Evolutionary conservation across 1,140 invertebrate genomes (phyloP), one percentile per base, ranked within the genome.

Genomic region (Oryzaephilus surinamensis): DNA sequence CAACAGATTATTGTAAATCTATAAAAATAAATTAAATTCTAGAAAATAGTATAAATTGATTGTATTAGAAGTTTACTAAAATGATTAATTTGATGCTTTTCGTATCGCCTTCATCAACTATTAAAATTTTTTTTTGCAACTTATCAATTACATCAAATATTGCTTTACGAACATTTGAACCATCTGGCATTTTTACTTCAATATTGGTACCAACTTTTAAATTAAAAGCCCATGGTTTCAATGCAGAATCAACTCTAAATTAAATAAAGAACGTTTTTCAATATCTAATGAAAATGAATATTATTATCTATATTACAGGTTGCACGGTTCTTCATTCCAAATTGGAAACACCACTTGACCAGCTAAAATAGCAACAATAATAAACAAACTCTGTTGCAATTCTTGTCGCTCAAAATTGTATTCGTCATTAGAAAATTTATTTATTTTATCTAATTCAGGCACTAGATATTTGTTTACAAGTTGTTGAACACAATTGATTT

Each of bases 21-120:
- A 47, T 57, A 45, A 50, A 45, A 41, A 41, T 18, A 28, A 48
- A 32, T 35, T 24, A 17, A 11, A 19, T 29, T 17, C 2, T 12
- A 15, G 26, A 13, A n/a, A 29, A 30, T 12, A n/a, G n/a, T n/a
- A n/a, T n/a, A n/a, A n/a, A n/a, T 19, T 17, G 11, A 6, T 14
- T 2, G 12, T 2, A 12, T 23, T 11, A n/a, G 10, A 26, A 41
- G 58, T 46, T 45, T 49, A 63, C 57, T 40, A 50, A 43, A 31
- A 81, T 69, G 13, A 88, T 57, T 40, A 62, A 58, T 41, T 69
- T 67, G 15, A 86, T 66, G 41, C 79, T 76, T 50, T 82, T 82
- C 0, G 79, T 86, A 57, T 90, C 81, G 57, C 87, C 83, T 58
- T 81, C 78, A 36, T 65, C 63, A 28, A 67, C 63, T 21, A 67